Evolutionary conservation across 2,888 invertebrate species (phyloP).

Genomic region (Hirtodrosophila trivittata): DNA sequence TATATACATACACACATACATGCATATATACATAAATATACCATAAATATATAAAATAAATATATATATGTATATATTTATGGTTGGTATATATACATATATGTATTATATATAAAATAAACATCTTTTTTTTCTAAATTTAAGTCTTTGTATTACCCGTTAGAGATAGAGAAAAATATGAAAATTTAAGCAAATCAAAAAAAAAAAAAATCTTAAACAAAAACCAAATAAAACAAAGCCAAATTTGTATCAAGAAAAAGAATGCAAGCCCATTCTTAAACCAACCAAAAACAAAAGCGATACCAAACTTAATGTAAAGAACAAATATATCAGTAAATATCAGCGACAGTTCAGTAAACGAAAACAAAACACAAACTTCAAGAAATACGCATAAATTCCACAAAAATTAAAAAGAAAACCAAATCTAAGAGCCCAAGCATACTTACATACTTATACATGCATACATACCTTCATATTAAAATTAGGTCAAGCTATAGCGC

Average conservation of each 20-base stretch:
- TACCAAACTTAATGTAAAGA: constrained; percentile 53
- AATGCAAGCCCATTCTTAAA: constrained; percentile 25
- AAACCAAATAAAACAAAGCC: constrained; percentile 46
- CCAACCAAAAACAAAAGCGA: constrained; percentile 22
- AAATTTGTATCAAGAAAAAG: constrained; percentile 63
- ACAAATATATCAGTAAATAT: constrained; percentile 72
- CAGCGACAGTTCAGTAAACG: constrained; percentile 57
- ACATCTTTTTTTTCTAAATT: constrained; percentile 65
- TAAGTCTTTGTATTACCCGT: constrained; percentile 76
- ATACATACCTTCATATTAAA: constrained; percentile 51
- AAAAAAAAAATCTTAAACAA: constrained; percentile 40
- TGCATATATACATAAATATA: constrained; percentile 11
- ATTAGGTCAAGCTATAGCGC: constrained; percentile 73
- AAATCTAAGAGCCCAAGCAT: not conserved
- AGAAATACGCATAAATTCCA: constrained; percentile 44
- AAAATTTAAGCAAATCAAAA: constrained; percentile 44
- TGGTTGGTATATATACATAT: constrained; percentile 34
- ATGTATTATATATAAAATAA: constrained; percentile 28
- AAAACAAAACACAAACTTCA: constrained; percentile 44
- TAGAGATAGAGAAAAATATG: constrained; percentile 47
- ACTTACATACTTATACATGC: constrained; percentile 27
- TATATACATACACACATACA: constrained; percentile 40
- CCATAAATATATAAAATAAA: constrained; percentile 13
- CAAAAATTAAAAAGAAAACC: not conserved
- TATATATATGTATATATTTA: constrained; percentile 29